phyloP scores from a whole-genome alignment of 1,140 invertebrate species.

The Papilio xuthus region DNA sequence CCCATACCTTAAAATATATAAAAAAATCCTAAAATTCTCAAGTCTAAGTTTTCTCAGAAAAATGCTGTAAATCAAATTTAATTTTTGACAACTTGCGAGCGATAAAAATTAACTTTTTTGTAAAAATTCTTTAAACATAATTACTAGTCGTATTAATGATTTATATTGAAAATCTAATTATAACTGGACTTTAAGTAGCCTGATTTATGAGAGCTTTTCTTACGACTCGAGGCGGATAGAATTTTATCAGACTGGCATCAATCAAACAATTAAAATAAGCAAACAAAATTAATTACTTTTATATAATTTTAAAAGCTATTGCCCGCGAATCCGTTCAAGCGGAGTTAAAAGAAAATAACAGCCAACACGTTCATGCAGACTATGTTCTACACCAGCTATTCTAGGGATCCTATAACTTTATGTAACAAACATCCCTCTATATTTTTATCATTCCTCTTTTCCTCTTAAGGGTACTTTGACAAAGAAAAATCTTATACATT shows the following conservation, averaged over 20 bases:
- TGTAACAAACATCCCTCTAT: too few species aligned
- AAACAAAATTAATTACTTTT: slow-evolving; percentile 49
- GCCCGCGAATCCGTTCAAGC: too few species aligned
- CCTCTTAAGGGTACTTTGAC: too few species aligned
- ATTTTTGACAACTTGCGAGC: slow-evolving; percentile 56
- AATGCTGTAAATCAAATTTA: slow-evolving; percentile 64
- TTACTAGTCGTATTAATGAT: slow-evolving; percentile 54
- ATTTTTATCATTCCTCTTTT: too few species aligned
- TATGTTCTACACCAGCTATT: too few species aligned
- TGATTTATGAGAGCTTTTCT: slow-evolving; percentile 47
- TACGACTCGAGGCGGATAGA: not conserved
- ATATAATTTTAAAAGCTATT: not conserved
- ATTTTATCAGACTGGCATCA: slow-evolving; percentile 23
- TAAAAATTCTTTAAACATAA: slow-evolving; percentile 51
- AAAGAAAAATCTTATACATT: too few species aligned
- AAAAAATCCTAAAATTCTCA: not conserved
- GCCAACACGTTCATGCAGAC: too few species aligned
- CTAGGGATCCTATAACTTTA: too few species aligned
- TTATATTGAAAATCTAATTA: slow-evolving; percentile 50
- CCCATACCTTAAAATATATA: too few species aligned
- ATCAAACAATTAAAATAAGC: slow-evolving; percentile 33
- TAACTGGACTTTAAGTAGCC: slow-evolving; percentile 35
- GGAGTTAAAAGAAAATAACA: too few species aligned
- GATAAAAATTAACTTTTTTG: slow-evolving; percentile 58
- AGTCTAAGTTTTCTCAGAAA: slow-evolving; percentile 51